Evolutionary conservation across 2,888 invertebrate species (phyloP).

Genomic region (Ichneumoninae sp.): DNA sequence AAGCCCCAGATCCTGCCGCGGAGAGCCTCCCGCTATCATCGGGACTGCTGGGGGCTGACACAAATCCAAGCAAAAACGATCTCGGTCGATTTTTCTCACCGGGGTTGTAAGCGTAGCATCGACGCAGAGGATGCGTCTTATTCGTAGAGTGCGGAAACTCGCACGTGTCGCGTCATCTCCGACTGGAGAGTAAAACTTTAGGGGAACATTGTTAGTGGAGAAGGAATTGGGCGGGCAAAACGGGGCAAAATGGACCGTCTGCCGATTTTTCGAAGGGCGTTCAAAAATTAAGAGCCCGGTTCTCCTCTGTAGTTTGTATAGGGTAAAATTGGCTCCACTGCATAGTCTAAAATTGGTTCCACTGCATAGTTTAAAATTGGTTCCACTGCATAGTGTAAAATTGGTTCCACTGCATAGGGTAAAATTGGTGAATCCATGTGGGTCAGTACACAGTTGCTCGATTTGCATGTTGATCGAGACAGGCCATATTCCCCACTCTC

Average conservation of each 20-base stretch:
- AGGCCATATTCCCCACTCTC: not conserved
- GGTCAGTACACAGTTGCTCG: too few species aligned
- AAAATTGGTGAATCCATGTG: too few species aligned
- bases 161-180: too few species aligned
- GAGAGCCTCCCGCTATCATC: conserved; percentile 53
- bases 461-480: too few species aligned
- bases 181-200: not conserved
- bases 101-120: not conserved
- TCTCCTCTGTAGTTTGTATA: too few species aligned
- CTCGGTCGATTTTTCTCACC: conserved; percentile 52
- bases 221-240: not conserved
- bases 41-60: conserved; percentile 66
- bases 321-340: not conserved
- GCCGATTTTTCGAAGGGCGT: not conserved
- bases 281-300: not conserved
- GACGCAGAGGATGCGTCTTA: not conserved
- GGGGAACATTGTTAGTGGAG: not conserved
- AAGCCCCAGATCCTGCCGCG: conserved; percentile 67
- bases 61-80: conserved; percentile 72
- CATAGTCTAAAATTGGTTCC: too few species aligned
- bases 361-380: too few species aligned
- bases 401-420: too few species aligned
- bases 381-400: not conserved
- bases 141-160: not conserved
- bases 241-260: not conserved